phyloP scores from a whole-genome alignment of 2,797 vertebrate species.

The Propithecus perrieri region DNA sequence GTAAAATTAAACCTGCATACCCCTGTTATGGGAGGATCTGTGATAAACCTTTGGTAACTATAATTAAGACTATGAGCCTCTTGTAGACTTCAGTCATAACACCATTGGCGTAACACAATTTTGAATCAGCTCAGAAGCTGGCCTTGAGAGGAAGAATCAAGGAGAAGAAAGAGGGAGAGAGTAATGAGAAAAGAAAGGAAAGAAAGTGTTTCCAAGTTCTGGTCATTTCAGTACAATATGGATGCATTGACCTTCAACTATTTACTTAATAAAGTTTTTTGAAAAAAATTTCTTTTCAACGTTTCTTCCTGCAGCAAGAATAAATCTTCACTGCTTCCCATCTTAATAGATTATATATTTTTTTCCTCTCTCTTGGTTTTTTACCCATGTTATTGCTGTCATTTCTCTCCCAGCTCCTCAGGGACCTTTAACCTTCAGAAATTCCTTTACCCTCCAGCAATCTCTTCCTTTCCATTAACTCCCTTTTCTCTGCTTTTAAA shows the following conservation, averaged over 20 bases:
- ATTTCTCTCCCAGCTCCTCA: neutral
- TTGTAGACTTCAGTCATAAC: neutral
- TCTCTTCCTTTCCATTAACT: neutral
- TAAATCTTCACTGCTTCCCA: neutral
- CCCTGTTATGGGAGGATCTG: neutral
- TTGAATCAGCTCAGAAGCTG: neutral
- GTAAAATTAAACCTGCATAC: neutral
- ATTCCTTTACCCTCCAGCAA: neutral
- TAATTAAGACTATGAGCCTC: neutral
- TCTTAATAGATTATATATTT: neutral
- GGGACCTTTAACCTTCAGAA: neutral
- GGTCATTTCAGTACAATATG: neutral
- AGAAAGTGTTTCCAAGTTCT: neutral
- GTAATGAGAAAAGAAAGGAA: neutral
- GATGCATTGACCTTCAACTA: neutral
- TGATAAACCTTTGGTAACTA: neutral
- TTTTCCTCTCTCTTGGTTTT: neutral
- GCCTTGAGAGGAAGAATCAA: neutral
- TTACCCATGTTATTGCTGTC: neutral
- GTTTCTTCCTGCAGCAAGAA: neutral
- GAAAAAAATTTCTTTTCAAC: neutral
- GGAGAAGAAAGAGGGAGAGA: neutral
- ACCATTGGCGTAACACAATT: neutral
- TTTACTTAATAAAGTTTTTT: neutral
- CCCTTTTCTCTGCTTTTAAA: neutral